phyloP scores from a whole-genome alignment of 2,888 invertebrate genomes.

The Eucriotettix oculatus region DNA sequence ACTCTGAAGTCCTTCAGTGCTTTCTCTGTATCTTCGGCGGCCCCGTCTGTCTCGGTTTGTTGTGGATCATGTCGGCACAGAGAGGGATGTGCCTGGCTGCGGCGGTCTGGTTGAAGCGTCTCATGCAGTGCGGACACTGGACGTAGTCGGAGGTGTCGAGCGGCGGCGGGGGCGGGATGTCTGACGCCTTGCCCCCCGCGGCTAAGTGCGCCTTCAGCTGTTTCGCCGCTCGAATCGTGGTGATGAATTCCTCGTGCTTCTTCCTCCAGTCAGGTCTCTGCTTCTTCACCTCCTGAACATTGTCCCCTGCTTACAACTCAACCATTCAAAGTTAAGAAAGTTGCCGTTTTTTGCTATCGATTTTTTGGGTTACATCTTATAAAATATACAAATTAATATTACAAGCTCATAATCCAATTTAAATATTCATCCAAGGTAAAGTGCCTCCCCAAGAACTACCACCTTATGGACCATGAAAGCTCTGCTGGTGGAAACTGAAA shows the following conservation, averaged over 20 bases:
- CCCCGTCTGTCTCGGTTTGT: conserved; percentile 31
- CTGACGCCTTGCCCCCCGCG: conserved; percentile 70
- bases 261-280: conserved; percentile 68
- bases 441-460: no score
- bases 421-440: no score
- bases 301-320: no score
- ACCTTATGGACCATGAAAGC: no score
- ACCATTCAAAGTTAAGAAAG: no score
- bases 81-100: conserved; percentile 87
- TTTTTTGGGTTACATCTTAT: no score
- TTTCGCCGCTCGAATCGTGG: conserved; percentile 79
- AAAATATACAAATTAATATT: no score
- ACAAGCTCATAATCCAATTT: no score
- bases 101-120: conserved; percentile 68
- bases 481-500: no score
- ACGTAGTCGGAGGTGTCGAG: conserved; percentile 81
- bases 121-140: conserved; percentile 72
- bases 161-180: conserved; percentile 79
- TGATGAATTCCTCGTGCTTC: conserved; percentile 87
- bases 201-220: conserved; percentile 62
- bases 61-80: conserved; percentile 68
- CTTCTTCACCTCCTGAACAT: conserved; percentile 10
- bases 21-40: no score
- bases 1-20: no score
- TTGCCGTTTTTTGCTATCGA: no score